Conservation (phyloP, 2,888 invertebrate genomes). For the Drosophila birchii region DNA sequence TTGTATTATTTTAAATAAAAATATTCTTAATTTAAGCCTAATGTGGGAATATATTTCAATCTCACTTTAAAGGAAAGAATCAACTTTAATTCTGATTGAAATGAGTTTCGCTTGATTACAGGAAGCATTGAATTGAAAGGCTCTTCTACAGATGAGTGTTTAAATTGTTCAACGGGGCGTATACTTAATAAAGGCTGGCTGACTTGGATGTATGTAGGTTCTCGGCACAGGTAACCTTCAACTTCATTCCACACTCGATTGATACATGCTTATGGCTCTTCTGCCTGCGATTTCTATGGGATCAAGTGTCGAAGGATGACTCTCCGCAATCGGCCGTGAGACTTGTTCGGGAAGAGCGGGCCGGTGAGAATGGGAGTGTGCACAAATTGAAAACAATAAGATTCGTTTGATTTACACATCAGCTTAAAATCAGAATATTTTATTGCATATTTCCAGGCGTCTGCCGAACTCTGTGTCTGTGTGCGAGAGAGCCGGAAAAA, state of each 20-base stretch:
- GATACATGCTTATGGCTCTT: neutral
- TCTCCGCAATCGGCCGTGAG: neutral
- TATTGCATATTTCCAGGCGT: conserved; percentile 70
- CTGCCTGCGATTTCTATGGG: conserved; percentile 8
- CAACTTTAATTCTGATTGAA: neutral
- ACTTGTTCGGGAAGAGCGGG: neutral
- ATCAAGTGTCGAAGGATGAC: conserved; percentile 20
- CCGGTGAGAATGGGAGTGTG: conserved; percentile 8
- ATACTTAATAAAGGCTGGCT: conserved; percentile 27
- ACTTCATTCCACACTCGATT: conserved; percentile 1
- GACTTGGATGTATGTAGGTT: conserved; percentile 1
- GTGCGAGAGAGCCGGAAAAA: conserved; percentile 51
- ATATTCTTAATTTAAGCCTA: too few relatives aligned
- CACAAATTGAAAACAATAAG: conserved; percentile 66
- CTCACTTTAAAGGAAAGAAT: neutral
- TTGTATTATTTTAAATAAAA: neutral
- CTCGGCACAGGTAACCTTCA: conserved; percentile 3
- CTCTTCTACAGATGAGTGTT: conserved; percentile 17
- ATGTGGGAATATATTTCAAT: neutral
- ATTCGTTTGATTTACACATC: conserved; percentile 74
- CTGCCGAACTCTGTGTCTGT: conserved; percentile 17
- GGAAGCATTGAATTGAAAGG: conserved; percentile 13
- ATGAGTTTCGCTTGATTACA: conserved; percentile 2
- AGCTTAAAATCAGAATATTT: conserved; percentile 75
- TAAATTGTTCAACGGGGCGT: conserved; percentile 34